Percentiles rank a stretch among this genome's conserved stretches.
phyloP scores from a whole-genome alignment of 2,888 invertebrate genomes.

The Stenurella melanura region DNA sequence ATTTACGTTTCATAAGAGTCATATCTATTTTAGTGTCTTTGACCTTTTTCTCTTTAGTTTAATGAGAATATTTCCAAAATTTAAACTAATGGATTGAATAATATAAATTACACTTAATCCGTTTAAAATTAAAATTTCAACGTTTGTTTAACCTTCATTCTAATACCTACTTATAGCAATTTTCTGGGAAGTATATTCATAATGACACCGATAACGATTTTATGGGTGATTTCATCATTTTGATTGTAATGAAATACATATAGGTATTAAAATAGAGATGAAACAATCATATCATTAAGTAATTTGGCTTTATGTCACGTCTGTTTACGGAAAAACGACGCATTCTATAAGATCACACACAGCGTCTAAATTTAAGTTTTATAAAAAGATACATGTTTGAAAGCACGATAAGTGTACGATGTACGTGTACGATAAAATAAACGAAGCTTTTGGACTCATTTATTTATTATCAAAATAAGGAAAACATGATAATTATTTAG shows the following conservation, averaged over 20 bases:
- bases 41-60: not conserved
- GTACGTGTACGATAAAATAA: too few relatives aligned
- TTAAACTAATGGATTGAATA: constrained; percentile 1
- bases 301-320: not conserved
- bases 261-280: not conserved
- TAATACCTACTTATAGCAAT: constrained; percentile 7
- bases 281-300: constrained; percentile 4
- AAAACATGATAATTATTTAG: too few relatives aligned
- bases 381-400: not conserved
- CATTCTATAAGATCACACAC: not conserved
- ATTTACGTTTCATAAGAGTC: not conserved
- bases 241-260: constrained; percentile 8
- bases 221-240: constrained; percentile 26
- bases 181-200: constrained; percentile 27
- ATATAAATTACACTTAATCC: not conserved
- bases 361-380: not conserved
- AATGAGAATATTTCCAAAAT: not conserved
- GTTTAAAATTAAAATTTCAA: constrained; percentile 24
- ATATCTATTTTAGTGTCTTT: not conserved
- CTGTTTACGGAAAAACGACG: not conserved
- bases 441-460: too few relatives aligned
- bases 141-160: constrained; percentile 18
- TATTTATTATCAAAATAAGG: too few relatives aligned
- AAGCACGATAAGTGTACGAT: too few relatives aligned
- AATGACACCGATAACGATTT: constrained; percentile 30